These are phyloP conservation scores for Leptinotarsa undecemlineata DNA, from an alignment of 1,140 invertebrate genomes.

Conservation along the genomic window DNA sequence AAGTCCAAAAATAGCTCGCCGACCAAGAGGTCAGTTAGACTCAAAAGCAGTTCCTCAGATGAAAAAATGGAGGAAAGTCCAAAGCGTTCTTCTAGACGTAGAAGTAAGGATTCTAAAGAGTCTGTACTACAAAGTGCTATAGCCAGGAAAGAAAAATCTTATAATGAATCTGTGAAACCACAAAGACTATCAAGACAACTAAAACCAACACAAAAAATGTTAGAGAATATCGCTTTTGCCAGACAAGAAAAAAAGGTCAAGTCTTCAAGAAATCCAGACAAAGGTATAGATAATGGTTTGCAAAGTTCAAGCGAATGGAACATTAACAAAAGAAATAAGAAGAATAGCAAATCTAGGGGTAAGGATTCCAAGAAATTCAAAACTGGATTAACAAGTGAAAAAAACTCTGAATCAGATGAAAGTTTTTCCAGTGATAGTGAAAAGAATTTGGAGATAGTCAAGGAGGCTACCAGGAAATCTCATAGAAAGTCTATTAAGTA, in stretches of 20 bases:
- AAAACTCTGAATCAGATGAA: constrained; percentile 40
- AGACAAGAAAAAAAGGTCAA: constrained; percentile 34
- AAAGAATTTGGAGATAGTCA: constrained; percentile 4
- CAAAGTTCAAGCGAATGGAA: constrained; percentile 20
- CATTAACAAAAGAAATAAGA: constrained; percentile 32
- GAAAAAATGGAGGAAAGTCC: constrained; percentile 13
- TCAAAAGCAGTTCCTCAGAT: constrained; percentile 1
- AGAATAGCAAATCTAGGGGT: constrained; percentile 25
- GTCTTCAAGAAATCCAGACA: constrained; percentile 10
- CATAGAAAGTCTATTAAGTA: constrained; percentile 38
- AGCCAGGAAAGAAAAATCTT: constrained; percentile 62
- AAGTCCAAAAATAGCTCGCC: not conserved
- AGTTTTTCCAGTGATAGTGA: not conserved
- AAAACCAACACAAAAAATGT: constrained; percentile 48
- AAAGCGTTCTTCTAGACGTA: constrained; percentile 58
- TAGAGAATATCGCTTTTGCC: constrained; percentile 46
- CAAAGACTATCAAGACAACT: constrained; percentile 46
- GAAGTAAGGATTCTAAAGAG: constrained; percentile 58
- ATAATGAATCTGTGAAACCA: constrained; percentile 54
- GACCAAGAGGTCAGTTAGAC: constrained; percentile 11
- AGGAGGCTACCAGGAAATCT: constrained; percentile 33
- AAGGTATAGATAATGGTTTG: constrained; percentile 1
- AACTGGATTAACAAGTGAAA: constrained; percentile 20
- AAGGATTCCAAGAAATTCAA: constrained; percentile 32
- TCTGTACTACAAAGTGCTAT: constrained; percentile 62